phyloP scores from a whole-genome alignment of 2,797 vertebrate species.

The Cossypha polioptera region DNA sequence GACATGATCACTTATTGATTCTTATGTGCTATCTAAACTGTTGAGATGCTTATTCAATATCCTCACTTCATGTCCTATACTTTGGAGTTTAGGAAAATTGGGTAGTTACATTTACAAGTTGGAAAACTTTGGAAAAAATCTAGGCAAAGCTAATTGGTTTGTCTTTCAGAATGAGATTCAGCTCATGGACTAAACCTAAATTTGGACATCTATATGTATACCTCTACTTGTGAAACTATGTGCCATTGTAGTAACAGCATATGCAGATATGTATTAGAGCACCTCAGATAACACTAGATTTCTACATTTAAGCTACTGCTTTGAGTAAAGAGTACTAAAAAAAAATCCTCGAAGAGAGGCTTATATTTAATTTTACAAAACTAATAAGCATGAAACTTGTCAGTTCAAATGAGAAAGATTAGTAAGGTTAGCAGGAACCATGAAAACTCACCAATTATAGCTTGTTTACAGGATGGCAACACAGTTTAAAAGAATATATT shows the following conservation, averaged over 20 bases:
- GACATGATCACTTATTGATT: background rate
- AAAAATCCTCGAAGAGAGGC: background rate
- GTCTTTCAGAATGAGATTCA: background rate
- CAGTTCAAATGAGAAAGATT: background rate
- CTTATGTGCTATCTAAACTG: background rate
- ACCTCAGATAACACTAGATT: background rate
- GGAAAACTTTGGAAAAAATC: background rate
- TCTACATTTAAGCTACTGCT: background rate
- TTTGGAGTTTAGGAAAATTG: background rate
- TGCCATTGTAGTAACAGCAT: background rate
- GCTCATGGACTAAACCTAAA: background rate
- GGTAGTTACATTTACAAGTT: background rate
- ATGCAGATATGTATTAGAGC: background rate
- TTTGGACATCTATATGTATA: background rate
- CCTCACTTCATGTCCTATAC: background rate
- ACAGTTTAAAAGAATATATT: background rate
- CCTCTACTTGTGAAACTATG: background rate
- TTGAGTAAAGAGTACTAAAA: background rate
- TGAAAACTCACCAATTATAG: fast-evolving
- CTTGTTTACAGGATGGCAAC: background rate
- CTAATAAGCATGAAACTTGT: background rate
- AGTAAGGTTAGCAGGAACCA: background rate
- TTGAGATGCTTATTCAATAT: background rate
- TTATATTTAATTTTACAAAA: background rate
- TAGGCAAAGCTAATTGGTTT: background rate